Conservation (phyloP, 2,113 vertebrate species). For the Salvelinus alpinus region DNA sequence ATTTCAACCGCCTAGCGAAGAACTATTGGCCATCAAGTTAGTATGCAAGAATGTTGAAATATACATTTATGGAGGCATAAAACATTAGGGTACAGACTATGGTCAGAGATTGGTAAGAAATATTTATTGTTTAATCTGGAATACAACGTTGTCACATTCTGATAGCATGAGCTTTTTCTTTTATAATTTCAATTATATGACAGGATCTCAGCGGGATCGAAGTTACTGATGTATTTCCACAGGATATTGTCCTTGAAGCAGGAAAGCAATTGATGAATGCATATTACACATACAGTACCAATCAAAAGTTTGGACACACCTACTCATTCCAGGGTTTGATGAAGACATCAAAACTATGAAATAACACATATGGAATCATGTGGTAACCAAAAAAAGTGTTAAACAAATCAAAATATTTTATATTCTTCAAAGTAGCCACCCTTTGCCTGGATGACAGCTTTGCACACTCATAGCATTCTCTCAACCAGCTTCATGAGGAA, state of each 20-base stretch:
- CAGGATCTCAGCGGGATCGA: slow-evolving; percentile 13
- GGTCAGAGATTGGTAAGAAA: slow-evolving; percentile 43
- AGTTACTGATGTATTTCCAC: slow-evolving; percentile 5
- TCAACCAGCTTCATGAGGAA: too few relatives aligned
- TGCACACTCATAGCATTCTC: too few relatives aligned
- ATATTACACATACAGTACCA: not conserved
- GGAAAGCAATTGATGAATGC: not conserved
- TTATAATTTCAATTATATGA: slow-evolving; percentile 17
- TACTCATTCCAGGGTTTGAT: too few relatives aligned
- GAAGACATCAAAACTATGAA: too few relatives aligned
- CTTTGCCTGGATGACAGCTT: too few relatives aligned
- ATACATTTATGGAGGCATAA: not conserved
- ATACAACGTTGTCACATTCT: slow-evolving; percentile 57
- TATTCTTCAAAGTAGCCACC: too few relatives aligned
- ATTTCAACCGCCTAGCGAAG: not conserved
- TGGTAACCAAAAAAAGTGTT: too few relatives aligned
- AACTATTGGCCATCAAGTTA: not conserved
- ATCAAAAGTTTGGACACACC: too few relatives aligned
- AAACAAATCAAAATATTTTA: too few relatives aligned
- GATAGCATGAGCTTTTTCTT: slow-evolving; percentile 50
- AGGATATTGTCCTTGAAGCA: slow-evolving; percentile 17
- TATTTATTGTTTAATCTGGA: slow-evolving; percentile 60
- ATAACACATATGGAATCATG: too few relatives aligned
- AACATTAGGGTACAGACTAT: not conserved
- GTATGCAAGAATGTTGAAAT: not conserved